Base-by-base conservation (phyloP, 1,140 invertebrate species). In the Liolophura sinensis region DNA sequence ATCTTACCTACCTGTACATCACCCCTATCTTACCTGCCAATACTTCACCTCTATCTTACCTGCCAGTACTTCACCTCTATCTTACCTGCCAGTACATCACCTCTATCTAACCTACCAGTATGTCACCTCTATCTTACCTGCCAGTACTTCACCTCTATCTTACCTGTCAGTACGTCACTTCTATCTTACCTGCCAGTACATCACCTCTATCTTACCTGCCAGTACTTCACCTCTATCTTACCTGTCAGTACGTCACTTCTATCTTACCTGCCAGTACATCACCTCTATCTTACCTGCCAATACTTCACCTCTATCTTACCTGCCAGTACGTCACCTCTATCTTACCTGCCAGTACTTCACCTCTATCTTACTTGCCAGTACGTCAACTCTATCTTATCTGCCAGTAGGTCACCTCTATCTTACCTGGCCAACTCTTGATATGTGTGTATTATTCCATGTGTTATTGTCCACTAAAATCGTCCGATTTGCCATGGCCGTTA, bases 361-460 rank as follows among this genome's bases (percentile, higher is more conserved):
- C 4, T 49, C 31, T 15, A 20, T 56, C 65, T 71, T 71, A 84
- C 82, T 84, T 98, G 95, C n/a, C n/a, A n/a, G n/a, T n/a, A n/a
- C n/a, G 0, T 96, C 96, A 16, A 98, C 96, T 65, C 95, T 87
- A n/a, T n/a, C n/a, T n/a, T 60, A 48, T 49, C 49, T 16, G 49
- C 12, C 57, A 52, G 24, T n/a, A 50, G 27, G 1, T n/a, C 24
- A 4, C 51, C 4, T 49, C 31, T 15, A 20, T 56, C 65, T 71
- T 71, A 84, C 82, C 84, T 98, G 95, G 0, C 96, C 96, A 16
- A 98, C 96, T 65, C 95, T 87, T 20, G 94, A 96, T 79, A 99
- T 99, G 83, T 99, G 97, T 11, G 96, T 98, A 85, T 99, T 99
- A 86, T 99, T 98, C 97, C 97, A 99, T 12, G 97, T 99, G 80